Base-by-base conservation (phyloP, 2,113 vertebrate species). In the Oceanites oceanicus region DNA sequence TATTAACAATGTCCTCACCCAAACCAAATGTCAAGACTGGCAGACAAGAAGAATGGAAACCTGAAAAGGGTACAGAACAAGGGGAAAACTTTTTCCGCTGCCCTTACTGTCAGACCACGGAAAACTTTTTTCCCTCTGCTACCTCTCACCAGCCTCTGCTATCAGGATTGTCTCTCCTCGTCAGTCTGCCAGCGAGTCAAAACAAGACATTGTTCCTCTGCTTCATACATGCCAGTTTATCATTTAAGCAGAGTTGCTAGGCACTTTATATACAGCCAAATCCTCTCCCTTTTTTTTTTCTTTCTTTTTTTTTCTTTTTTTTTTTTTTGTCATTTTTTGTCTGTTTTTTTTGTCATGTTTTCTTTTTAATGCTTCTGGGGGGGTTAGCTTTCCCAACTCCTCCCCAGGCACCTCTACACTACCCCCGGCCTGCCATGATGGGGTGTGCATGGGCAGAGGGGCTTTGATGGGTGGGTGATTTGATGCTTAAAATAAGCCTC, bases 291-390 rank as follows among this genome's bases (percentile, higher is more conserved):
- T 14, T 52, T 17, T 16, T 32, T 19, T 10, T 13, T 2, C 6
- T 5, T 2, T 17, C 5, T 8, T 4, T 15, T 11, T 16, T 9
- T 25, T 2, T 4, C 2, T 21, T 16, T 8, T 10, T 15, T 0
- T 3, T 2, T 9, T 40, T 53, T 5, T 14, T 5, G 7, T 22
- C 26, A 12, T 38, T 38, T 38, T 38, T 38, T 38, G 38, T 79
- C 34, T 36, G 10, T 11, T 1, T 30, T 44, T 25, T 50, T 40
- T 6, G 15, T 36, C 3, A 5, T 13, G 44, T 15, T 81, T 49
- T 34, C n/a, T n/a, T 26, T 12, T 1, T 10, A 53, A 0, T 62
- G n/a, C n/a, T 76, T 2, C 49, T 40, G 23, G 3, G 3, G 3
- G 8, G 6, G 0, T 72, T 61, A 44, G 13, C 25, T 66, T 45